A percentile compares a stretch with the other conserved stretches of the same genome.
Conservation (phyloP, 2,888 invertebrate species). For the Melieria omissa region DNA sequence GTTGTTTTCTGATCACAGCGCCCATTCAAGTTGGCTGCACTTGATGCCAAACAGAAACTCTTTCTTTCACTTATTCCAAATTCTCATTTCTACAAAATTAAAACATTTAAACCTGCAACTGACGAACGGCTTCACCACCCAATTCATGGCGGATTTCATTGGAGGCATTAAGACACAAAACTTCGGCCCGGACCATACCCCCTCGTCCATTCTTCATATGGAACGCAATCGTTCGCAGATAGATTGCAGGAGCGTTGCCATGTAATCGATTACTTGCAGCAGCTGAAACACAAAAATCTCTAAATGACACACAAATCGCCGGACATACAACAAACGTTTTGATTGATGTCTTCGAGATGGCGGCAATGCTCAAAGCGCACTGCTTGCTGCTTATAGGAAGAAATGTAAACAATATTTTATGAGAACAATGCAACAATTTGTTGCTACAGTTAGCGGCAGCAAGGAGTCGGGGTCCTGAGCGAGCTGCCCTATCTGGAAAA, state of each 20-base stretch:
- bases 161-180: conserved; percentile 52
- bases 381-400: conserved; percentile 51
- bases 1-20: too few relatives aligned
- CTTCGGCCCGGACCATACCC: conserved; percentile 32
- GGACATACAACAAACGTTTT: conserved; percentile 55
- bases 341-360: conserved; percentile 56
- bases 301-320: conserved; percentile 48
- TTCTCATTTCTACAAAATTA: neutral
- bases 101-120: conserved; percentile 37
- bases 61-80: neutral
- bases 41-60: conserved; percentile 41
- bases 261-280: conserved; percentile 53
- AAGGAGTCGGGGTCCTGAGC: conserved; percentile 48
- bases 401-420: conserved; percentile 5
- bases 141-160: conserved; percentile 50
- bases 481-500: conserved; percentile 56
- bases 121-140: conserved; percentile 45
- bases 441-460: conserved; percentile 49
- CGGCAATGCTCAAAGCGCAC: conserved; percentile 50
- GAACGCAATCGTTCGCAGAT: too few relatives aligned
- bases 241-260: conserved; percentile 43
- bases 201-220: neutral
- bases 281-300: conserved; percentile 49
- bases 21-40: neutral
- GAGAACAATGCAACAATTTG: neutral